Evolutionary conservation across 2,113 vertebrate species (phyloP), one percentile per base, ranked within the genome.

Genomic region (Amphilophus citrinellus): DNA sequence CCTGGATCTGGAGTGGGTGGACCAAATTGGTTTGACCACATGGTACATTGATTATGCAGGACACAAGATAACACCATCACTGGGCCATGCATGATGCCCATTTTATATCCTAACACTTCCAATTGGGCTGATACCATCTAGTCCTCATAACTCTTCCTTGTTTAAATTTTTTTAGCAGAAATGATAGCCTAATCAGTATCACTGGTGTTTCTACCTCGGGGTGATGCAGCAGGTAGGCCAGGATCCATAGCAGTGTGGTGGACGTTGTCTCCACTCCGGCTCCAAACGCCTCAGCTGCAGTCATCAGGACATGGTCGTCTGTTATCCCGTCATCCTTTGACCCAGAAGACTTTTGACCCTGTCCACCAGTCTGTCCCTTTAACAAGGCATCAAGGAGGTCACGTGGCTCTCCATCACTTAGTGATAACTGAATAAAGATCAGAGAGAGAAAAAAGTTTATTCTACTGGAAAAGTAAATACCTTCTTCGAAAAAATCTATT

Each of bases 231-330:
- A 96, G 84, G 80, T 94, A 96, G 10, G 95, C 95, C 73, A 96
- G 83, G 61, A 95, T 90, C 96, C 96, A 96, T 44, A 96, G 91
- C 81, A 96, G 88, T 0, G 95, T 96, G 20, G 95, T 96, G 80
- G 96, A 95, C 0, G 96, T 96, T 0, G 96, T 96, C 82, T 96
- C 95, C 73, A 96, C 94, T 9, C 95, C 95, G 1, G 95, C 95
- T 4, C 94, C 94, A 14, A 96, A 96, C 0, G 91, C 88, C 37
- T 96, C 95, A 0, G 95, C 95, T 0, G 95, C 95, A 0, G 92
- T 96, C 96, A 96, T 96, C 59, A 96, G 84, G 59, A 96, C 94
- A 5, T 96, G 96, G 86, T 96, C 96, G 0, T 96, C 96, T 0
- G 95, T 94, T 35, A 96, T 94, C 22, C 18, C 83, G 2, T 83